Percentiles rank a stretch among this genome's conserved stretches.
These are phyloP conservation scores for Drosophila tani DNA, from an alignment of 1,140 invertebrate genomes.

Conservation along the genomic window DNA sequence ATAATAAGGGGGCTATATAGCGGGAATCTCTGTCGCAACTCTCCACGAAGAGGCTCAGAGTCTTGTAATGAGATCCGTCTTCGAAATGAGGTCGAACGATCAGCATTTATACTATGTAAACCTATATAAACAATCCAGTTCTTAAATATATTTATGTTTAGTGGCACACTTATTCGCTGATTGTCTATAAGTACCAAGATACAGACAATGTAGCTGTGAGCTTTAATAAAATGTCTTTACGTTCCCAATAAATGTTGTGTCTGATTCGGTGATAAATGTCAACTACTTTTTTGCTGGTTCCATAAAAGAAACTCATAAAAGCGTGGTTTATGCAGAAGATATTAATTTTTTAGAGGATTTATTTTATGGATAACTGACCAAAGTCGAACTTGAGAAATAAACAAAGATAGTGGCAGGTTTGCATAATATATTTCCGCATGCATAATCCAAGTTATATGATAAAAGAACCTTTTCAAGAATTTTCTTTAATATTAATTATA, in stretches of 20 bases:
- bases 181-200: conserved; percentile 2
- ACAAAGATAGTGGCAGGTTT: neutral
- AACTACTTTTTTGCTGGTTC: neutral
- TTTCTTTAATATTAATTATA: neutral
- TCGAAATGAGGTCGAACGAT: neutral
- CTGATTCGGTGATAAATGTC: neutral
- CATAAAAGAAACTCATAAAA: neutral
- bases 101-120: neutral
- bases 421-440: neutral
- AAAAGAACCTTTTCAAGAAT: neutral
- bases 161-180: conserved; percentile 12
- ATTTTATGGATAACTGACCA: neutral
- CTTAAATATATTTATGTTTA: conserved; percentile 11
- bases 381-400: neutral
- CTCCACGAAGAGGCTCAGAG: conserved; percentile 22
- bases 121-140: conserved; percentile 8
- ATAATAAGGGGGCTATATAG: conserved; percentile 1
- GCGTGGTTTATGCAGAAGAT: neutral
- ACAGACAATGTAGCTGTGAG: neutral
- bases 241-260: neutral
- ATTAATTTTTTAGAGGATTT: neutral
- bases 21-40: conserved; percentile 42
- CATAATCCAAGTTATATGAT: neutral
- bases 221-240: neutral
- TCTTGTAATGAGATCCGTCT: conserved; percentile 22